Evolutionary conservation across 2,113 vertebrate genomes (phyloP).

Genomic region (Urocolius indicus): DNA sequence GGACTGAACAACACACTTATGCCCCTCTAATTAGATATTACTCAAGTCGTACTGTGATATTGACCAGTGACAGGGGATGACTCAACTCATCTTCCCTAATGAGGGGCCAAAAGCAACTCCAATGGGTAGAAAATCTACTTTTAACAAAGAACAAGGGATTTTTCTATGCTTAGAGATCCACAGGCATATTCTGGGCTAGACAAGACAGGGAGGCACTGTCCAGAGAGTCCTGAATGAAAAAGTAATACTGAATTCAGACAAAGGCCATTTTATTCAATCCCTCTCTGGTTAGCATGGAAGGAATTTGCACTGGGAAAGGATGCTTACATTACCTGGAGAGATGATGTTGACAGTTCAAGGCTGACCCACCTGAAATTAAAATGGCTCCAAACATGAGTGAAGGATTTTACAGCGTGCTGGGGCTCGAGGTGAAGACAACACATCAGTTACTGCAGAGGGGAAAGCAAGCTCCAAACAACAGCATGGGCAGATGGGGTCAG

Average conservation of each 20-base stretch:
- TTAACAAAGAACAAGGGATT: background rate
- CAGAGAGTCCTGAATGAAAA: background rate
- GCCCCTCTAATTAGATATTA: background rate
- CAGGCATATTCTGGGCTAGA: background rate
- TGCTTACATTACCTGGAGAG: background rate
- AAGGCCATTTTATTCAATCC: background rate
- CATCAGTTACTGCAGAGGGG: background rate
- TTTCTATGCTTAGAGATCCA: background rate
- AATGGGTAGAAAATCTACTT: background rate
- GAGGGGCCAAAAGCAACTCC: background rate
- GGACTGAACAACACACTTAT: background rate
- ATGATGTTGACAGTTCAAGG: background rate
- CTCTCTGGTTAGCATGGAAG: accelerated
- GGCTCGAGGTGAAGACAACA: background rate
- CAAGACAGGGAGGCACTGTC: background rate
- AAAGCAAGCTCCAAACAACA: background rate
- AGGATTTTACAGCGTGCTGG: background rate
- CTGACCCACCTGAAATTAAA: background rate
- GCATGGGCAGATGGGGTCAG: background rate
- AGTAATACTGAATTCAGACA: background rate
- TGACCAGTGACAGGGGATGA: background rate
- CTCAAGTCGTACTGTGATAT: background rate
- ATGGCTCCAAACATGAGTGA: background rate
- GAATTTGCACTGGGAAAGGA: background rate
- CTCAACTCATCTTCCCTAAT: background rate